These are phyloP conservation scores for Trimorus sp. DNA, from an alignment of 2,888 invertebrate genomes.

Conservation along the genomic window DNA sequence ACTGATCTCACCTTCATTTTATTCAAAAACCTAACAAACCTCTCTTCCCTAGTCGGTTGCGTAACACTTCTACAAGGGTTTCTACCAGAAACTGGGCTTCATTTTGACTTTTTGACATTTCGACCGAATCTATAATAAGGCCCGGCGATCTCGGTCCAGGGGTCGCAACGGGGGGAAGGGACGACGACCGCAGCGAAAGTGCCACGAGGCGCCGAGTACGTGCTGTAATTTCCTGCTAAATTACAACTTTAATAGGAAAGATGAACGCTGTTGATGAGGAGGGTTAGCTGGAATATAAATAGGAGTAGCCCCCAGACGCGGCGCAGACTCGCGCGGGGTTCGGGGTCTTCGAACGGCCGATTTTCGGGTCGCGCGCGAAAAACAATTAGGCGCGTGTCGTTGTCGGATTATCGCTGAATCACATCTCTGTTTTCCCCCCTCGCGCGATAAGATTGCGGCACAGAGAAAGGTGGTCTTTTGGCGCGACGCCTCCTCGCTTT, in stretches of 20 bases:
- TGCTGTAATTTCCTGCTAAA: constrained; percentile 82
- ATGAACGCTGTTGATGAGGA: constrained; percentile 82
- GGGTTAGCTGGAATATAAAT: constrained; percentile 82
- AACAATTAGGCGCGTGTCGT: constrained; percentile 56
- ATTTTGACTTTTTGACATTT: no score
- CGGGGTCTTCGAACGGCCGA: constrained; percentile 2
- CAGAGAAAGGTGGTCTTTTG: constrained; percentile 69
- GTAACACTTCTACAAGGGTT: no score
- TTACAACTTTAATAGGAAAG: constrained; percentile 82
- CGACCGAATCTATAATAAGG: no score
- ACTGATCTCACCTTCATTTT: no score
- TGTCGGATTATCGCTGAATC: constrained; percentile 68
- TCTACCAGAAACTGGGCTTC: no score
- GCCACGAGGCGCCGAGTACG: constrained; percentile 78
- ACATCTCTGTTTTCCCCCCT: constrained; percentile 72
- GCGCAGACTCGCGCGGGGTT: background rate
- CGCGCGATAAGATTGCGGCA: constrained; percentile 64
- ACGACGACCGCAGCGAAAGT: constrained; percentile 72
- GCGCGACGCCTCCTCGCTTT: constrained; percentile 66
- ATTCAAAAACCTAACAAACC: no score
- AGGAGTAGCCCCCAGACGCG: constrained; percentile 72
- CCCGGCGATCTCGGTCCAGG: no score
- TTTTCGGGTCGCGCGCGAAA: constrained; percentile 23
- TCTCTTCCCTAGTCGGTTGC: no score
- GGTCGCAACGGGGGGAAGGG: constrained; percentile 15